Conservation (phyloP, 2,797 vertebrate genomes). For the Steatocranus sp. region DNA sequence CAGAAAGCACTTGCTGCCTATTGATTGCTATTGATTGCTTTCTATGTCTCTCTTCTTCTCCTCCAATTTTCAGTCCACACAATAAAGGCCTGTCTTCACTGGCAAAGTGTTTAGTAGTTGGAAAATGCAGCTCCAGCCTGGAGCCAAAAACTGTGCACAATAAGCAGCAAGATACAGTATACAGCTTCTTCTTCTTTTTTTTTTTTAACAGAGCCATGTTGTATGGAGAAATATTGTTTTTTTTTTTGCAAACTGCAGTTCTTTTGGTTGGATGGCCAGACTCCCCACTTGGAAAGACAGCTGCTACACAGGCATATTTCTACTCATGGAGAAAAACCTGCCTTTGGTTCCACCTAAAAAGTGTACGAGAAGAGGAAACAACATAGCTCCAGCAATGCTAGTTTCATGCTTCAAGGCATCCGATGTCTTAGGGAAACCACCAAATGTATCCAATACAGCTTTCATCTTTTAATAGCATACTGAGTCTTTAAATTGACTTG, state of each 20-base stretch:
- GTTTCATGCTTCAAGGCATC: not conserved
- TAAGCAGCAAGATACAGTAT: not conserved
- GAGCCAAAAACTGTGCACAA: slow-evolving; percentile 32
- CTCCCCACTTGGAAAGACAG: not conserved
- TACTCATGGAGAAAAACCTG: not conserved
- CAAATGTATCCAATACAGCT: not conserved
- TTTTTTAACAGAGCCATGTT: not conserved
- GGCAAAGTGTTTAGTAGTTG: slow-evolving; percentile 48
- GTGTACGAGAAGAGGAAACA: not conserved
- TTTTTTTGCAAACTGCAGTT: not conserved
- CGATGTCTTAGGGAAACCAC: not conserved
- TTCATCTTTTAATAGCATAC: not conserved
- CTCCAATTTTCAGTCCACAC: slow-evolving; percentile 36
- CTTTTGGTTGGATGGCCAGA: not conserved
- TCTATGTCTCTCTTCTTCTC: slow-evolving; percentile 26
- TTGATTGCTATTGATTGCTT: slow-evolving; percentile 60
- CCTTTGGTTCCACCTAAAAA: not conserved
- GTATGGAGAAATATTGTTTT: not conserved
- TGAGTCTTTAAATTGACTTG: not conserved
- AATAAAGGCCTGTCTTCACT: slow-evolving; percentile 44
- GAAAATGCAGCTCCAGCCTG: slow-evolving; percentile 33
- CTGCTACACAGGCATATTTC: not conserved
- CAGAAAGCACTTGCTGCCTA: slow-evolving; percentile 32
- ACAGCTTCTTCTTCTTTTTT: not conserved
- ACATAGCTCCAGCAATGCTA: not conserved